These are phyloP conservation scores for Circaetus gallicus DNA, from an alignment of 2,113 vertebrate species.

Conservation along the genomic window DNA sequence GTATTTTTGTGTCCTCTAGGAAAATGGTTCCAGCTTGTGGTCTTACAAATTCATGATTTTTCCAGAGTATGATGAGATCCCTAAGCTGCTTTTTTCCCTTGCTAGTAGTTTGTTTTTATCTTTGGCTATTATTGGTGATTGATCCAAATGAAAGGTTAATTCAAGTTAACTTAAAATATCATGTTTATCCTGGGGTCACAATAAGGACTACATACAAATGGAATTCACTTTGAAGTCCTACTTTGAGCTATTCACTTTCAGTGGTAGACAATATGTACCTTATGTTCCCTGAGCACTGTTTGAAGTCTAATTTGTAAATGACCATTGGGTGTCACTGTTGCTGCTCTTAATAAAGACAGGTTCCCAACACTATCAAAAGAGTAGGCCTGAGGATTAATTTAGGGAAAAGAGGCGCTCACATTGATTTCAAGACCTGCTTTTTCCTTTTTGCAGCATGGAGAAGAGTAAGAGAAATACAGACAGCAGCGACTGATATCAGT, in stretches of 20 bases:
- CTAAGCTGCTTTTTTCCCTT: not conserved
- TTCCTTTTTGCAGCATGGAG: not conserved
- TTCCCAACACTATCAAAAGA: not conserved
- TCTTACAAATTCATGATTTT: not conserved
- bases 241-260: not conserved
- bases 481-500: not conserved
- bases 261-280: not conserved
- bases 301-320: not conserved
- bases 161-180: not conserved
- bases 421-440: not conserved
- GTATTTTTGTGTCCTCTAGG: not conserved
- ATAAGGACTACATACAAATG: not conserved
- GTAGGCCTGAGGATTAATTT: not conserved
- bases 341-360: not conserved
- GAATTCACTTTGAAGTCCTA: not conserved
- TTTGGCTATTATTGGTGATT: not conserved
- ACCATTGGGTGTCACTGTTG: slow-evolving; percentile 4
- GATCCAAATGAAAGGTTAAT: not conserved
- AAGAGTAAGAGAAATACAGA: not conserved
- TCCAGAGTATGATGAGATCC: not conserved
- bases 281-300: not conserved
- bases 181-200: not conserved
- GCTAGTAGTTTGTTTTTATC: not conserved
- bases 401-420: not conserved
- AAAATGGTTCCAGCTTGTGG: not conserved